Percentiles rank a stretch among this genome's conserved stretches.
Conservation (phyloP, 2,888 invertebrate species). For the Podotricha telesiphe region DNA sequence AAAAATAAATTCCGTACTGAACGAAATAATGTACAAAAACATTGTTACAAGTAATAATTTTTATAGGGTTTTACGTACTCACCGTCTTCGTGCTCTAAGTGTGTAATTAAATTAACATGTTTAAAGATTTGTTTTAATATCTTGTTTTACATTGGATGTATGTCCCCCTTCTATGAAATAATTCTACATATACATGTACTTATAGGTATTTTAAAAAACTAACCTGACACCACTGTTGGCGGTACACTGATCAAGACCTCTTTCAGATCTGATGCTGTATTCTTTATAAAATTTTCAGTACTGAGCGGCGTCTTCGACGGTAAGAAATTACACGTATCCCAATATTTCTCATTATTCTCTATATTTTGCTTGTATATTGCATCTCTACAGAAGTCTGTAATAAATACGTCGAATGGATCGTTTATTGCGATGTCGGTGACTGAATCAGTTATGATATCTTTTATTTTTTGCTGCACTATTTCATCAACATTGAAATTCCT, state of each 20-base stretch:
- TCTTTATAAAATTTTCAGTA: conserved; percentile 52
- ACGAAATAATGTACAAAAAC: too few relatives aligned
- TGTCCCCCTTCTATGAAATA: too few relatives aligned
- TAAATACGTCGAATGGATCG: conserved; percentile 63
- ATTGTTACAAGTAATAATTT: too few relatives aligned
- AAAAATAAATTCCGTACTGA: too few relatives aligned
- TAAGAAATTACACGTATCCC: conserved; percentile 69
- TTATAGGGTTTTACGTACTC: too few relatives aligned
- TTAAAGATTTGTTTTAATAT: too few relatives aligned
- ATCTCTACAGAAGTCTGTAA: conserved; percentile 69
- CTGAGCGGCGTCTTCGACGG: conserved; percentile 59
- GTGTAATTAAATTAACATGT: too few relatives aligned
- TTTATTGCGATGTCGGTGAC: conserved; percentile 33
- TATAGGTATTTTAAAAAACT: conserved; percentile 42
- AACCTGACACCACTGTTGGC: conserved; percentile 64
- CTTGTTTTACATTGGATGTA: too few relatives aligned
- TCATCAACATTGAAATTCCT: conserved; percentile 58
- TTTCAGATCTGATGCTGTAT: conserved; percentile 56
- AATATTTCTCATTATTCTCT: conserved; percentile 64
- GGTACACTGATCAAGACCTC: conserved; percentile 62
- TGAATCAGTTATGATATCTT: conserved; percentile 47
- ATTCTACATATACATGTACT: too few relatives aligned
- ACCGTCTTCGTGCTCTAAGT: too few relatives aligned
- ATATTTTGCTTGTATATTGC: conserved; percentile 53
- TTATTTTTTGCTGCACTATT: conserved; percentile 54